These are phyloP conservation scores for Crypturellus tataupa DNA, from an alignment of 2,797 vertebrate species.

Conservation along the genomic window DNA sequence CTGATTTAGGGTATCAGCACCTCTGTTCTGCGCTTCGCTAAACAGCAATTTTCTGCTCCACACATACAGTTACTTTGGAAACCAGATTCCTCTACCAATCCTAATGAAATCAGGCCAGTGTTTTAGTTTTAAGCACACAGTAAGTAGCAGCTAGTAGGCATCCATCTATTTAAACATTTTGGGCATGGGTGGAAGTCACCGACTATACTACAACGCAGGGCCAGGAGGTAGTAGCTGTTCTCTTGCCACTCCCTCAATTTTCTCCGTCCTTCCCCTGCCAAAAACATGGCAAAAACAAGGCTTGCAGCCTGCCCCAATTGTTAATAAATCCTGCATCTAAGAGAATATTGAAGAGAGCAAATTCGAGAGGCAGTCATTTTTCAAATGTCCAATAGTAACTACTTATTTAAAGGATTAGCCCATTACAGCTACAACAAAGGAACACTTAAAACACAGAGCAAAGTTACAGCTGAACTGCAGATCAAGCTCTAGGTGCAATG, in stretches of 20 bases:
- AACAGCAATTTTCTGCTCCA: not conserved
- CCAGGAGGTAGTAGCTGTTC: fast-evolving
- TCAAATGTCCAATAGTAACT: constrained; percentile 26
- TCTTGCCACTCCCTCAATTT: not conserved
- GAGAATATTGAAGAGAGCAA: constrained; percentile 50
- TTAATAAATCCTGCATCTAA: constrained; percentile 64
- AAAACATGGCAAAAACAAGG: constrained; percentile 10
- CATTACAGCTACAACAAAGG: constrained; percentile 52
- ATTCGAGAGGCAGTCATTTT: constrained; percentile 60
- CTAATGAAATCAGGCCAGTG: not conserved
- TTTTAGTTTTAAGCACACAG: not conserved
- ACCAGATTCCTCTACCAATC: not conserved
- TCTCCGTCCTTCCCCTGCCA: not conserved
- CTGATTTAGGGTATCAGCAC: constrained; percentile 49
- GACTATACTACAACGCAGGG: not conserved
- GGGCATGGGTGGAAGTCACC: not conserved
- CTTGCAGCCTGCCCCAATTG: constrained; percentile 63
- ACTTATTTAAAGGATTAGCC: constrained; percentile 63
- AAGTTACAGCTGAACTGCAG: not conserved
- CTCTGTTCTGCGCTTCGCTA: not conserved
- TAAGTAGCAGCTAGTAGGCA: not conserved
- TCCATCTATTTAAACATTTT: not conserved
- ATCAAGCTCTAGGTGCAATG: constrained; percentile 51
- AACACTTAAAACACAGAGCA: constrained; percentile 48
- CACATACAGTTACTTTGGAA: not conserved